Conservation (phyloP, 1,140 invertebrate species). For the Radopholus similis region DNA sequence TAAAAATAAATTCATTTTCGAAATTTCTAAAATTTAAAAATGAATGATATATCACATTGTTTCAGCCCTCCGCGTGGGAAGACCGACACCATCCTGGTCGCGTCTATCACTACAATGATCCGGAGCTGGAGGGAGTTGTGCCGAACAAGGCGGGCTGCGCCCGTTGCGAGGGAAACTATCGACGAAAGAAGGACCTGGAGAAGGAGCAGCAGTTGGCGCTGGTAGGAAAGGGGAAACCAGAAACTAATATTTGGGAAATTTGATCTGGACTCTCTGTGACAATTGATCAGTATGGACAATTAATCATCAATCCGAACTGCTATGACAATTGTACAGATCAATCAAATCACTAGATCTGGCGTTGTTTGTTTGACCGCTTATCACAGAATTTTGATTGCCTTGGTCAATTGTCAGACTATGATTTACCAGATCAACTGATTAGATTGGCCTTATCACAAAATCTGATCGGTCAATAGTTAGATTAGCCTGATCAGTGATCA, state of each 20-base stretch:
- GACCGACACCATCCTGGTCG: neutral
- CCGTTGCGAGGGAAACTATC: slow-evolving; percentile 16
- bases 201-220: neutral
- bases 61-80: neutral
- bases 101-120: slow-evolving; percentile 23
- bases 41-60: neutral
- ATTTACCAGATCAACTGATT: too few species aligned
- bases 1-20: neutral
- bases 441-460: too few species aligned
- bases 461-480: too few species aligned
- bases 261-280: too few species aligned
- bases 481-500: too few species aligned
- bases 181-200: slow-evolving; percentile 8
- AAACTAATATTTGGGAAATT: too few species aligned
- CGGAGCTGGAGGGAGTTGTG: slow-evolving; percentile 20
- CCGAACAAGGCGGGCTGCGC: slow-evolving; percentile 21
- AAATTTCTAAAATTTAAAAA: neutral
- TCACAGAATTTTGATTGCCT: neutral
- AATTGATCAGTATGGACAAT: too few species aligned
- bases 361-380: neutral
- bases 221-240: too few species aligned
- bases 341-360: too few species aligned
- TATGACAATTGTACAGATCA: too few species aligned
- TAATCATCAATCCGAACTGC: too few species aligned
- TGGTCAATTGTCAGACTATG: too few species aligned